Conservation (phyloP, 2,888 invertebrate species). For the Pammene fasciana region DNA sequence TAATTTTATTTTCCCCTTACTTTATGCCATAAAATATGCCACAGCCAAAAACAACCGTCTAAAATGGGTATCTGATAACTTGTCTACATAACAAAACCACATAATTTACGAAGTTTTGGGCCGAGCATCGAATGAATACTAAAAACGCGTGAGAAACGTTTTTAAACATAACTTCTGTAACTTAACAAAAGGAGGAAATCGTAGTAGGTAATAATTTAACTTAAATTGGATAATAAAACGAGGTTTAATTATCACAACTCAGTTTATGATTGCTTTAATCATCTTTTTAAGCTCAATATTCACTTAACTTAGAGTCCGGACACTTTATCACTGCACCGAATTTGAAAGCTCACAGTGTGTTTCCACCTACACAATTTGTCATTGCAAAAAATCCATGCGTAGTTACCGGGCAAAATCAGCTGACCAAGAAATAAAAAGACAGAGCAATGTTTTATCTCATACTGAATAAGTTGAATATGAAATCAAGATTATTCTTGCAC, state of each 20-base stretch:
- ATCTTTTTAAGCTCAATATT: background rate
- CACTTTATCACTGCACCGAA: no score
- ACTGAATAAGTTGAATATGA: background rate
- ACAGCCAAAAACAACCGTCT: constrained; percentile 10
- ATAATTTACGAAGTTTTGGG: constrained; percentile 31
- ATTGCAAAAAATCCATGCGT: no score
- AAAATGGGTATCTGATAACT: constrained; percentile 5
- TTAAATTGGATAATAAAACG: constrained; percentile 23
- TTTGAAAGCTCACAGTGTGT: no score
- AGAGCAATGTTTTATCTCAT: no score
- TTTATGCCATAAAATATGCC: background rate
- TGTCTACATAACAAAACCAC: constrained; percentile 21
- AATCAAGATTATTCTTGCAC: background rate
- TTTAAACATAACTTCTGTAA: constrained; percentile 12
- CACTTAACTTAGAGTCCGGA: background rate
- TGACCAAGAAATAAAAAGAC: no score
- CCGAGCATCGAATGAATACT: constrained; percentile 19
- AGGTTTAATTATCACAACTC: constrained; percentile 14
- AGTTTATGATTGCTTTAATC: constrained; percentile 4
- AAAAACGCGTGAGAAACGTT: constrained; percentile 32
- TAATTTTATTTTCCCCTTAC: no score
- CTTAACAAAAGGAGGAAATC: constrained; percentile 33
- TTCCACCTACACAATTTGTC: no score
- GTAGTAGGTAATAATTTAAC: constrained; percentile 18
- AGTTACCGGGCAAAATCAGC: no score